Conservation (phyloP, 1,140 invertebrate genomes). For the Campoletis sonorensis region DNA sequence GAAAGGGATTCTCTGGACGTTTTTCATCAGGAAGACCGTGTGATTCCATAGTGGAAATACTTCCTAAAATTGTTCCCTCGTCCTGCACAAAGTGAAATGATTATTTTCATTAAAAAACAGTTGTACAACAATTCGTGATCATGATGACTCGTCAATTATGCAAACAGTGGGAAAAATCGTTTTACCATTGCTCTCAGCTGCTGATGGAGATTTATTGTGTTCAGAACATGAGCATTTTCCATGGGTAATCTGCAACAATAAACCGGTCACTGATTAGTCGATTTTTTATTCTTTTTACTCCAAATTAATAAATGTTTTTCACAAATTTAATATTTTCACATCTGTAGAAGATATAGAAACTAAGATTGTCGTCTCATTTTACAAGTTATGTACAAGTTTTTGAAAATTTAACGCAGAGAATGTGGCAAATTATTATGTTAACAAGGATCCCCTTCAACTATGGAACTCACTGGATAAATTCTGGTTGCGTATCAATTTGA, state of each 20-base stretch:
- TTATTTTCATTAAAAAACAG: neutral
- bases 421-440: no score
- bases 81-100: neutral
- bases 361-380: no score
- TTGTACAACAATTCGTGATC: no score
- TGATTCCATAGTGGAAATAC: conserved; percentile 15
- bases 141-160: no score
- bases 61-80: conserved; percentile 16
- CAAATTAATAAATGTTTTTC: no score
- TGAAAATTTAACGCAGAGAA: no score
- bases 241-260: conserved; percentile 64
- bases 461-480: conserved; percentile 68
- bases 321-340: no score
- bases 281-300: no score
- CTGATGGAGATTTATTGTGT: conserved; percentile 70
- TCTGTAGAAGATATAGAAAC: no score
- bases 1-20: neutral
- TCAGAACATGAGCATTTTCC: conserved; percentile 71
- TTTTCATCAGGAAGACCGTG: conserved; percentile 12
- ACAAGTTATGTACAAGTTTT: no score
- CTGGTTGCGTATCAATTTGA: conserved; percentile 68
- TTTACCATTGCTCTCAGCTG: conserved; percentile 69
- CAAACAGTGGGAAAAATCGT: conserved; percentile 12
- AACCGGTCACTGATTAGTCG: no score
- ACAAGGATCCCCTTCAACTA: neutral